These are phyloP conservation scores for Neodiprion lecontei DNA, from an alignment of 1,140 invertebrate genomes.

Conservation along the genomic window DNA sequence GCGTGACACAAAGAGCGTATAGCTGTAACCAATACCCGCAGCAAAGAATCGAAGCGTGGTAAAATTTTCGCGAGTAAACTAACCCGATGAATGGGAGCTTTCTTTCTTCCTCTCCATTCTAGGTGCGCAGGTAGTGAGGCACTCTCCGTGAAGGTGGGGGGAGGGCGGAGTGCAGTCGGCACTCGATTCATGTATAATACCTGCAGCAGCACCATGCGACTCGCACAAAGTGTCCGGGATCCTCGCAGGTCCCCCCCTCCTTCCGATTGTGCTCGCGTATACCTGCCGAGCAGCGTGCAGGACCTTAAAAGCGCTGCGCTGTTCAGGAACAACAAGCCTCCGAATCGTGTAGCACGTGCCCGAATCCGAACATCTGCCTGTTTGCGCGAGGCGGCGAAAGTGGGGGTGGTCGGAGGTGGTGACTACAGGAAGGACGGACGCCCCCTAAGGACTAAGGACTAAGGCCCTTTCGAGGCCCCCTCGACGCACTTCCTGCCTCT, in stretches of 20 bases:
- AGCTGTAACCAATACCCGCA: too few relatives aligned
- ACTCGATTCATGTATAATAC: neutral
- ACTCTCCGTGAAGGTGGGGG: neutral
- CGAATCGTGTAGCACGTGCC: slow-evolving; percentile 6
- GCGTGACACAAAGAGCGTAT: too few relatives aligned
- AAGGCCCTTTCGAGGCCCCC: neutral
- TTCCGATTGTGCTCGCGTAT: neutral
- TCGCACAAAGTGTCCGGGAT: neutral
- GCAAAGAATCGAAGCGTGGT: too few relatives aligned
- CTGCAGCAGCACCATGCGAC: slow-evolving; percentile 3
- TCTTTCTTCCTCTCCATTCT: neutral
- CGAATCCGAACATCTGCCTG: slow-evolving; percentile 3
- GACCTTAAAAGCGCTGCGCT: neutral
- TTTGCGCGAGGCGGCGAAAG: neutral
- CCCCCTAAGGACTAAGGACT: neutral
- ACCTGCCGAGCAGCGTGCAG: neutral
- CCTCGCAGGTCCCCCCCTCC: neutral
- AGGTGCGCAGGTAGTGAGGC: neutral
- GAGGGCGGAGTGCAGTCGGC: neutral
- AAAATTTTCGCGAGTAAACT: neutral
- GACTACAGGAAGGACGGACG: neutral
- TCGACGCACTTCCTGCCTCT: neutral
- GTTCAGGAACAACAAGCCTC: neutral
- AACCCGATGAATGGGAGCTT: neutral
- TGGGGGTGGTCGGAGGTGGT: neutral